Conservation (phyloP, 2,888 invertebrate genomes). For the Pterostichus niger region DNA sequence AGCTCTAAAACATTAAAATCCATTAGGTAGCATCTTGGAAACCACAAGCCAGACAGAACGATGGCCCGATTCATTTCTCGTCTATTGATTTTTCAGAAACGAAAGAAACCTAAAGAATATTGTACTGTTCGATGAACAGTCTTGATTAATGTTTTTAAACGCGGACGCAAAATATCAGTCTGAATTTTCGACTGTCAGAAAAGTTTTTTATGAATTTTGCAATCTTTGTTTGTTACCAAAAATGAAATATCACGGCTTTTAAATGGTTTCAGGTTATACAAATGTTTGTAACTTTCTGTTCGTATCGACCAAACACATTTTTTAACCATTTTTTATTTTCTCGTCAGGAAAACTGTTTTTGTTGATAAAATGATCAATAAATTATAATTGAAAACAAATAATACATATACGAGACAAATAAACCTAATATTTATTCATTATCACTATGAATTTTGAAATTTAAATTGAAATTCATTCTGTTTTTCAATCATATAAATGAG, state of each 20-base stretch:
- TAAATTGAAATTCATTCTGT: too few species aligned
- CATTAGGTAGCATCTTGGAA: conserved; percentile 26
- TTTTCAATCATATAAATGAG: too few species aligned
- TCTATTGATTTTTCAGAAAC: conserved; percentile 41
- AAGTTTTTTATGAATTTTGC: conserved; percentile 28
- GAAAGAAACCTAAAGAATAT: conserved; percentile 11
- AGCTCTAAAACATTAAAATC: conserved; percentile 46
- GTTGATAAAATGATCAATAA: not conserved
- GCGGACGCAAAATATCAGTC: not conserved
- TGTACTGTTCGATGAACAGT: conserved; percentile 32
- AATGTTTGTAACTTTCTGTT: not conserved
- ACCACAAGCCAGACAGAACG: conserved; percentile 29
- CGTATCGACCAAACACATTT: not conserved
- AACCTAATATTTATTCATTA: not conserved
- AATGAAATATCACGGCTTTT: conserved; percentile 8
- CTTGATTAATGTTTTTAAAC: conserved; percentile 10
- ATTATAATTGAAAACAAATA: conserved; percentile 3
- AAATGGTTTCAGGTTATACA: not conserved
- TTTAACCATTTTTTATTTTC: not conserved
- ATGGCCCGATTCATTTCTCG: conserved; percentile 23
- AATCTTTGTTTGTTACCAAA: not conserved
- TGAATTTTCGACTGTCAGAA: conserved; percentile 8
- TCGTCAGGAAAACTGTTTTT: not conserved
- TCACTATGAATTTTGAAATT: not conserved
- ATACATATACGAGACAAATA: not conserved